These are phyloP conservation scores for Bradypus variegatus DNA, from an alignment of 2,797 vertebrate genomes.

Conservation along the genomic window DNA sequence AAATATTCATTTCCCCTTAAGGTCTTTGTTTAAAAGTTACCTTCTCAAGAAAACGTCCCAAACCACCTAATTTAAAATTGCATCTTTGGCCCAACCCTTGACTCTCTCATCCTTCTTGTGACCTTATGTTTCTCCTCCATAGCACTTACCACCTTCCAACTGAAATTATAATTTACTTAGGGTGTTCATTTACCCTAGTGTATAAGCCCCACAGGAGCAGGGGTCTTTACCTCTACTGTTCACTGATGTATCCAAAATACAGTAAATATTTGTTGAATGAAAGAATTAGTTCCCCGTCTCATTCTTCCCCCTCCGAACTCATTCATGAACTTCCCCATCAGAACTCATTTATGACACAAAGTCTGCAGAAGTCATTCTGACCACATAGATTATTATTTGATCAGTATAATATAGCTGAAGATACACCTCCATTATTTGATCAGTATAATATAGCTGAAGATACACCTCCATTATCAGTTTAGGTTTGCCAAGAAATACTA, in stretches of 20 bases:
- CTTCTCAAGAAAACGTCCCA: not conserved
- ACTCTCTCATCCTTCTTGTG: too few relatives aligned
- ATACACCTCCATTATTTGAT: not conserved
- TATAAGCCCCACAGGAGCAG: not conserved
- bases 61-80: not conserved
- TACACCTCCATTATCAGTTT: not conserved
- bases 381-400: not conserved
- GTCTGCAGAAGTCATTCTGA: not conserved
- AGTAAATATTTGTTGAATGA: not conserved
- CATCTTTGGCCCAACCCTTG: too few relatives aligned
- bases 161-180: not conserved
- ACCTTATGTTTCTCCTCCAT: not conserved
- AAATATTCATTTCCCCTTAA: not conserved
- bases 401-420: not conserved
- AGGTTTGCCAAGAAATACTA: slow-evolving; percentile 17
- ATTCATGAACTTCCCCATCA: too few relatives aligned
- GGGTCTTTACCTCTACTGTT: too few relatives aligned
- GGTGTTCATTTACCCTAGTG: not conserved
- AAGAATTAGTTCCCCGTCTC: not conserved
- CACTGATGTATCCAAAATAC: not conserved
- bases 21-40: not conserved
- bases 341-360: not conserved
- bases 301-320: not conserved
- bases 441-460: not conserved
- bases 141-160: not conserved